These are phyloP conservation scores for Drosophila aldrichi DNA, from an alignment of 2,888 invertebrate genomes.

Conservation along the genomic window DNA sequence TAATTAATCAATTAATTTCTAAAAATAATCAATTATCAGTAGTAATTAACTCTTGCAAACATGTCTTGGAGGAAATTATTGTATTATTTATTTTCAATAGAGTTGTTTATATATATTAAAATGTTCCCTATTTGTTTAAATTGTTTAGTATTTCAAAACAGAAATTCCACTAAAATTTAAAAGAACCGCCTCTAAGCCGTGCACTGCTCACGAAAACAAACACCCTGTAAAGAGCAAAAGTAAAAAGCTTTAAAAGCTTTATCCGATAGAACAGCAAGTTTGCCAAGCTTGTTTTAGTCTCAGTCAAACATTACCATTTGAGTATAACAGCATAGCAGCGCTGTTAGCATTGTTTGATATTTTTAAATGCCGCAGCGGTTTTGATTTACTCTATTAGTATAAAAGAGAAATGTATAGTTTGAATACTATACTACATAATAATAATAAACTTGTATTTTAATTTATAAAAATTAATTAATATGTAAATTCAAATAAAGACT, in stretches of 20 bases:
- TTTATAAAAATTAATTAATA: not conserved
- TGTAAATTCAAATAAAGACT: not conserved
- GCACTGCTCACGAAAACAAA: not conserved
- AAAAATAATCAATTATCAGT: no score
- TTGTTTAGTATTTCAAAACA: not conserved
- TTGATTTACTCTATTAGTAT: no score
- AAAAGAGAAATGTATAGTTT: no score
- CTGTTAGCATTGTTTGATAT: not conserved
- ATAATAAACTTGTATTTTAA: not conserved
- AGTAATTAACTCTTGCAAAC: no score
- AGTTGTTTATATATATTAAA: no score
- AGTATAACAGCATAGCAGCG: constrained; percentile 20
- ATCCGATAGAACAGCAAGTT: not conserved
- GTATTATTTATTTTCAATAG: no score
- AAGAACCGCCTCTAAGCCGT: not conserved
- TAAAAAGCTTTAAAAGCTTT: constrained; percentile 24
- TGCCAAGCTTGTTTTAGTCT: not conserved
- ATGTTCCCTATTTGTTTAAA: no score
- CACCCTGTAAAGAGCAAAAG: constrained; percentile 16
- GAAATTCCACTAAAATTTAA: not conserved
- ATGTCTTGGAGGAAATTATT: no score
- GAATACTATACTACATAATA: not conserved
- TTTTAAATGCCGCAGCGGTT: no score
- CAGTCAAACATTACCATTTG: constrained; percentile 25
- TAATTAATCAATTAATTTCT: no score